Conservation (phyloP, 2,113 vertebrate genomes). For the Pluvianellus socialis region DNA sequence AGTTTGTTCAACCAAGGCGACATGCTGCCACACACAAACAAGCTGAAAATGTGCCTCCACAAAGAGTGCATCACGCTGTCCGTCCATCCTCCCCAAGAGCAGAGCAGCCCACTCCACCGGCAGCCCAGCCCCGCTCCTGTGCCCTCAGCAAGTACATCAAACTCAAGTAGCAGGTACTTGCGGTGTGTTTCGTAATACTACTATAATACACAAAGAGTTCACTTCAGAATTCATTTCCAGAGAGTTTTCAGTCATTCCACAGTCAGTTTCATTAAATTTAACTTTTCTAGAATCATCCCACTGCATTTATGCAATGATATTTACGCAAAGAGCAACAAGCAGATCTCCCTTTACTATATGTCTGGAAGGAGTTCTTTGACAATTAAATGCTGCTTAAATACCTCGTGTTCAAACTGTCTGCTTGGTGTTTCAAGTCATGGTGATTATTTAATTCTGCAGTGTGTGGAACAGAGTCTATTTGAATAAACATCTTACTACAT, state of each 20-base stretch:
- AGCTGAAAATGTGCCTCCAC: background rate
- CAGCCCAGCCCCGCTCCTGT: background rate
- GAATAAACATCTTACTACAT: background rate
- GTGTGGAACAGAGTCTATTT: background rate
- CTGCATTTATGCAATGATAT: background rate
- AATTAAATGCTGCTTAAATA: background rate
- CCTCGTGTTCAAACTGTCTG: background rate
- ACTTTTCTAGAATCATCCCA: background rate
- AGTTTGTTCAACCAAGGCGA: background rate
- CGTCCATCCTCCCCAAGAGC: background rate
- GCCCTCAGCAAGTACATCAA: rapidly evolving
- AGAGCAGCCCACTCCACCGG: background rate
- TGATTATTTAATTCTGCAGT: background rate
- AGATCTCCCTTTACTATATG: background rate
- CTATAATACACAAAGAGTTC: background rate
- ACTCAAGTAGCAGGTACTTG: background rate
- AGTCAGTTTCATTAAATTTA: background rate
- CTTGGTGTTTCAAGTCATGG: background rate
- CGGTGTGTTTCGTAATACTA: background rate
- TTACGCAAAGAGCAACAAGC: background rate
- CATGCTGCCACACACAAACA: background rate
- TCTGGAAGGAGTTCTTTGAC: background rate
- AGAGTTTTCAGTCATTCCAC: background rate
- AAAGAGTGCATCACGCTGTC: no score
- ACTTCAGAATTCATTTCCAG: background rate